phyloP scores from a whole-genome alignment of 2,888 invertebrate genomes.

The Drosophila melanosoma region DNA sequence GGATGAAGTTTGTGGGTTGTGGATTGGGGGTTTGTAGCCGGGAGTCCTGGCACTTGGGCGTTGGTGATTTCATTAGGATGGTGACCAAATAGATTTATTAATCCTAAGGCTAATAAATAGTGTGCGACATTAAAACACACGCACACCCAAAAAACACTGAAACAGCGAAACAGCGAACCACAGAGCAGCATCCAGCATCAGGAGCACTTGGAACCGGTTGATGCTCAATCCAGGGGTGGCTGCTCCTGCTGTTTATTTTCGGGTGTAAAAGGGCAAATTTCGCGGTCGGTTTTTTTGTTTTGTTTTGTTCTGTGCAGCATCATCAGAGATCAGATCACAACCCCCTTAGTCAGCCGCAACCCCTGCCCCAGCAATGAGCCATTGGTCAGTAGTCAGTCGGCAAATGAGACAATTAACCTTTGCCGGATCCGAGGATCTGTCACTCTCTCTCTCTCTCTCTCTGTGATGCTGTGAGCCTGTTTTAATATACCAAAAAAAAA shows the following conservation, averaged over 20 bases:
- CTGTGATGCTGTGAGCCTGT: constrained; percentile 58
- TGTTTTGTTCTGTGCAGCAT: constrained; percentile 48
- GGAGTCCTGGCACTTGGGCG: constrained; percentile 33
- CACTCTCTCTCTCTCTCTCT: constrained; percentile 18
- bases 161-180: constrained; percentile 47
- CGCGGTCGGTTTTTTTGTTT: constrained; percentile 33
- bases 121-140: constrained; percentile 72
- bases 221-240: constrained; percentile 45
- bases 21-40: constrained; percentile 10
- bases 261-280: constrained; percentile 64
- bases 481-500: constrained; percentile 12
- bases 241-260: constrained; percentile 51
- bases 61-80: constrained; percentile 80
- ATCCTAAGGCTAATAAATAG: constrained; percentile 84
- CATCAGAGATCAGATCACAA: constrained; percentile 45
- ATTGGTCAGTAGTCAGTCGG: constrained; percentile 42
- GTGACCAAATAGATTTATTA: constrained; percentile 85
- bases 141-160: constrained; percentile 23
- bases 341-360: background rate
- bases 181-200: constrained; percentile 46
- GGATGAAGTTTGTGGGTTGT: constrained; percentile 46
- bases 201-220: constrained; percentile 43
- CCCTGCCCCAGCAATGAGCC: constrained; percentile 11
- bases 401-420: constrained; percentile 62
- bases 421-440: constrained; percentile 46